These are phyloP conservation scores for Bellardia pandia DNA, from an alignment of 2,888 invertebrate species.

Conservation along the genomic window DNA sequence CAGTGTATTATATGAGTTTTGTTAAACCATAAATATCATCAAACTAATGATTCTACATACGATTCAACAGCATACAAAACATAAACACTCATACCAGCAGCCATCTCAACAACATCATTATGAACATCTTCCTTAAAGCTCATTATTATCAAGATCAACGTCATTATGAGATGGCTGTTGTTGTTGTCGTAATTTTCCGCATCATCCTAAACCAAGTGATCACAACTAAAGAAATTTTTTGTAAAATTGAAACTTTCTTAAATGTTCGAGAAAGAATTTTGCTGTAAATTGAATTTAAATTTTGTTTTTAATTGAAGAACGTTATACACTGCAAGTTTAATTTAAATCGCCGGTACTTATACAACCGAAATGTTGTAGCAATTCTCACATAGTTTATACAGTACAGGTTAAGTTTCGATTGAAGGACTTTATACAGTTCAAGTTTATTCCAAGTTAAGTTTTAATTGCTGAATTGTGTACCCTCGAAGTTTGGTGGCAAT, in stretches of 20 bases:
- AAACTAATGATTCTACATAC: conserved; percentile 69
- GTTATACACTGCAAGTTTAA: too few relatives aligned
- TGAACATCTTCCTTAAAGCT: conserved; percentile 54
- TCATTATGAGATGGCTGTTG: conserved; percentile 31
- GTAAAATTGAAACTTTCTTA: too few relatives aligned
- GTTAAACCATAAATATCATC: conserved; percentile 69
- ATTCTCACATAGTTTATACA: too few relatives aligned
- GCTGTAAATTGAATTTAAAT: too few relatives aligned
- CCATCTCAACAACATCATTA: conserved; percentile 30
- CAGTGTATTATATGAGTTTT: conserved; percentile 68
- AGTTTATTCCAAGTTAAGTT: too few relatives aligned
- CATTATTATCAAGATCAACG: conserved; percentile 72
- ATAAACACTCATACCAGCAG: conserved; percentile 28
- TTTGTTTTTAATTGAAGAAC: too few relatives aligned
- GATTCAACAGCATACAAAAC: conserved; percentile 46
- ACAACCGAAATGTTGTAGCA: background rate
- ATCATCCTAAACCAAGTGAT: conserved; percentile 63
- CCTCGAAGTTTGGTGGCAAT: too few relatives aligned
- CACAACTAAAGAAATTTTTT: background rate
- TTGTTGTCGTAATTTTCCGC: conserved; percentile 36
- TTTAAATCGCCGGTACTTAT: background rate
- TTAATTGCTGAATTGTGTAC: too few relatives aligned
- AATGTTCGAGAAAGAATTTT: too few relatives aligned
- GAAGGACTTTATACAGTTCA: too few relatives aligned
- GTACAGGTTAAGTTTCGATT: too few relatives aligned